Evolutionary conservation across 1,140 invertebrate species (phyloP), one percentile per base, ranked within the genome.

Genomic region (Vollenhovia emeryi): DNA sequence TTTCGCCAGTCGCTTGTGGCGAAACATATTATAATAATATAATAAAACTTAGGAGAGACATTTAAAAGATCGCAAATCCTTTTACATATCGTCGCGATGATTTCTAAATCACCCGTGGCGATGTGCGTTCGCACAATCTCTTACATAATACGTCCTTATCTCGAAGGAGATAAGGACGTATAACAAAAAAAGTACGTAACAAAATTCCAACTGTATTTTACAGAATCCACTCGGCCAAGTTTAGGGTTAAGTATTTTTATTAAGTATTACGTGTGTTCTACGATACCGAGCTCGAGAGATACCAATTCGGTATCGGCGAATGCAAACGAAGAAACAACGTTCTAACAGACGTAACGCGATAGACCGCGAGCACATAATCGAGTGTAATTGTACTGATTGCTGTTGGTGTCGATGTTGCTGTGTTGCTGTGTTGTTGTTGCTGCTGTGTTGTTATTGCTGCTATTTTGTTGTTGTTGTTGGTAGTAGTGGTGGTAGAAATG

Each of bases 301-400:
- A 30, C 15, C 40, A 13, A 71, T 9, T 75, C 52, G 71, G 52
- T 64, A 24, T 73, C 36, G 50, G n/a, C 11, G 18, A 62, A 48
- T 18, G n/a, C 7, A 24, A 80, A 71, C 68, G 36, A 55, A 80
- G 21, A 43, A 30, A 52, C 43, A 79, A 48, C 62, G 43, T 62
- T 64, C 7, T 24, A 48, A 66, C 43, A 50, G n/a, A 71, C 33
- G 21, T 48, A 75, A 62, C 21, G 24, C 68, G 59, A 55, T 60
- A 69, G 55, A 52, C 7, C 8, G 43, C 15, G 52, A 64, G 11
- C 45, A 66, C 30, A 78, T 43, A 24, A 87, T 79, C 45, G 73
- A 66, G 21, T 71, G 88, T 86, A 43, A 89, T 15, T 74, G 45
- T 90, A 55, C 66, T 82, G 78, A 24, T 55, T 80, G 52, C 64